Conservation (phyloP, 2,888 invertebrate genomes). For the Iphiclides podalirius region DNA sequence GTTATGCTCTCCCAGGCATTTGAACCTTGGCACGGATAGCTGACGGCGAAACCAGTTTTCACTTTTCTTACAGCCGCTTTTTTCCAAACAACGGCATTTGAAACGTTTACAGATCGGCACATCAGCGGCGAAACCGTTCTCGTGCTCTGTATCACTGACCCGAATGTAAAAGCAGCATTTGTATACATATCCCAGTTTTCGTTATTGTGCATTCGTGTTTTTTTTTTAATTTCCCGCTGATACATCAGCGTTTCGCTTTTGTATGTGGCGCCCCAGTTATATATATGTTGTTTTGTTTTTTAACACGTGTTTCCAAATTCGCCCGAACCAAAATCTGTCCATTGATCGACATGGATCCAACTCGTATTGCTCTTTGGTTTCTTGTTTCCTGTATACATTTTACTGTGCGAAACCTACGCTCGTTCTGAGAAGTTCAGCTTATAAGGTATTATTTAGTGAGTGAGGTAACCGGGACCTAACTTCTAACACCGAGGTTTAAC, state of each 20-base stretch:
- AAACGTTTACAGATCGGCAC: too few species aligned
- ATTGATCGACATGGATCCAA: too few species aligned
- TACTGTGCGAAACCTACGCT: too few species aligned
- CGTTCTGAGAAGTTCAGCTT: too few species aligned
- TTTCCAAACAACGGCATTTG: constrained; percentile 14
- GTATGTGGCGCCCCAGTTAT: background rate
- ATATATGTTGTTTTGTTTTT: background rate
- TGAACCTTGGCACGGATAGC: constrained; percentile 40
- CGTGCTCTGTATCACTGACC: constrained; percentile 22
- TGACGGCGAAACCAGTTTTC: constrained; percentile 29
- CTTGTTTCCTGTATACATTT: too few species aligned
- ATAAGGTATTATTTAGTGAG: too few species aligned
- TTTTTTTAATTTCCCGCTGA: constrained; percentile 9
- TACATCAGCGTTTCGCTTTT: background rate
- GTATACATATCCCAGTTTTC: constrained; percentile 7
- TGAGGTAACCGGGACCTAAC: too few species aligned
- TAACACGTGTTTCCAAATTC: constrained; percentile 1
- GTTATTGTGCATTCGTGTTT: constrained; percentile 10
- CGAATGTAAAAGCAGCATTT: constrained; percentile 16
- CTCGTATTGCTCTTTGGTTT: too few species aligned
- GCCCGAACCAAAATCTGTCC: too few species aligned
- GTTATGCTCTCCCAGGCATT: constrained; percentile 35
- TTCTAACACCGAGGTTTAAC: too few species aligned
- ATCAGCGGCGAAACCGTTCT: too few species aligned
- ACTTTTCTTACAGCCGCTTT: constrained; percentile 24